Conservation (phyloP, 2,113 vertebrate genomes). For the Phrynosoma platyrhinos region DNA sequence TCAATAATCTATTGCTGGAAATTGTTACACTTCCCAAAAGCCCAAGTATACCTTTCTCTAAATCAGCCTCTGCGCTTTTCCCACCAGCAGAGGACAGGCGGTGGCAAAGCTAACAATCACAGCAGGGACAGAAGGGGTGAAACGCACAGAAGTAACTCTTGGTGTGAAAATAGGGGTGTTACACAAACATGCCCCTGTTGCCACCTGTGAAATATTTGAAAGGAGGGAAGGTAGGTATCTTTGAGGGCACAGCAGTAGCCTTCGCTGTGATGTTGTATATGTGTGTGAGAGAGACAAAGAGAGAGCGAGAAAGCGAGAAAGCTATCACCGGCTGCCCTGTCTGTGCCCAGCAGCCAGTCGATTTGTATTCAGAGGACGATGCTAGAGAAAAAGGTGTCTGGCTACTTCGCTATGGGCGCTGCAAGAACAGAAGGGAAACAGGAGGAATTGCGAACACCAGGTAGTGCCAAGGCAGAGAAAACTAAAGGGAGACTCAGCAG, state of each 20-base stretch:
- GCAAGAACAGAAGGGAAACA: not conserved
- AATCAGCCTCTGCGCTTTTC: not conserved
- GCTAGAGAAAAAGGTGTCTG: conserved; percentile 9
- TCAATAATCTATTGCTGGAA: not conserved
- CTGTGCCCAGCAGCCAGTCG: not conserved
- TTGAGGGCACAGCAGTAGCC: not conserved
- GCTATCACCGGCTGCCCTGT: not conserved
- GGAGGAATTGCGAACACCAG: not conserved
- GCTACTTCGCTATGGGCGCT: conserved; percentile 3
- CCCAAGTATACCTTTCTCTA: not conserved
- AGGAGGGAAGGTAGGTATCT: not conserved
- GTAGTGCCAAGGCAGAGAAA: not conserved
- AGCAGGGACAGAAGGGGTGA: not conserved
- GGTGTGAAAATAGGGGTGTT: not conserved
- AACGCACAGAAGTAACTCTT: not conserved
- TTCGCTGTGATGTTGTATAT: not conserved
- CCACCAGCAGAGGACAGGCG: not conserved
- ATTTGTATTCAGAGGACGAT: conserved; percentile 29
- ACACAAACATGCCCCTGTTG: not conserved
- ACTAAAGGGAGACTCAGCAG: not conserved
- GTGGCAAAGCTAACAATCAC: not conserved
- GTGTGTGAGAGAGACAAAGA: not conserved
- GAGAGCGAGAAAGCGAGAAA: not conserved
- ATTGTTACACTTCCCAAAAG: not conserved
- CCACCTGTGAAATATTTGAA: not conserved